Conservation (phyloP, 2,888 invertebrate species). For the Lucinisca nassula region DNA sequence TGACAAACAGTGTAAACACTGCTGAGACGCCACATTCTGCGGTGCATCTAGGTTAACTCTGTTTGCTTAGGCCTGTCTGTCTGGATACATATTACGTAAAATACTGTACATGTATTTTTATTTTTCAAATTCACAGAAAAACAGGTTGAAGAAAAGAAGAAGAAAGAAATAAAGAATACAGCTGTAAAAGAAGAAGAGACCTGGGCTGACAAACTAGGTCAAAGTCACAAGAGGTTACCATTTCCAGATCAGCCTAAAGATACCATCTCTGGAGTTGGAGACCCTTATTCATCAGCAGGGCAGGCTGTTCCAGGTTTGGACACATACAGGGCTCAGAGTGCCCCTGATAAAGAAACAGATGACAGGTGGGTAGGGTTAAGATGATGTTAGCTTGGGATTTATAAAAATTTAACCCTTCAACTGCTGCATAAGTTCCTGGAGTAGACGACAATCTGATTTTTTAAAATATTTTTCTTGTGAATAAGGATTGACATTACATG, state of each 20-base stretch:
- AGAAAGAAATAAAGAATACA: constrained; percentile 73
- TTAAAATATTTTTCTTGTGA: no score
- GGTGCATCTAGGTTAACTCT: no score
- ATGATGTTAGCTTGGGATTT: no score
- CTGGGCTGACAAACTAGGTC: constrained; percentile 80
- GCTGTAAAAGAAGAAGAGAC: constrained; percentile 68
- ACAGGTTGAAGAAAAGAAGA: constrained; percentile 87
- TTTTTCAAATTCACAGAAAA: constrained; percentile 77
- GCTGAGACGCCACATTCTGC: no score
- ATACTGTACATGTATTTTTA: no score
- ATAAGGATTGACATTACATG: no score
- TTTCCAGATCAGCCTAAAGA: constrained; percentile 69
- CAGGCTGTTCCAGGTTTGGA: constrained; percentile 1
- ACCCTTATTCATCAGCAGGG: constrained; percentile 32
- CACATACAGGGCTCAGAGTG: constrained; percentile 23
- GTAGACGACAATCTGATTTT: no score
- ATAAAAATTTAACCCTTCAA: no score
- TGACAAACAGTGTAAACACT: no score
- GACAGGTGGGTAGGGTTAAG: background rate
- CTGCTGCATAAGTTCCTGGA: no score
- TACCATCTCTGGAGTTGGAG: constrained; percentile 46
- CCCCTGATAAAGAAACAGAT: background rate
- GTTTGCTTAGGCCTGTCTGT: no score
- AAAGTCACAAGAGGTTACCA: constrained; percentile 57
- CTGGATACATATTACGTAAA: no score